Percentiles rank a stretch among this genome's conserved stretches.
Conservation (phyloP, 2,888 invertebrate species). For the Napeogenes sylphis region DNA sequence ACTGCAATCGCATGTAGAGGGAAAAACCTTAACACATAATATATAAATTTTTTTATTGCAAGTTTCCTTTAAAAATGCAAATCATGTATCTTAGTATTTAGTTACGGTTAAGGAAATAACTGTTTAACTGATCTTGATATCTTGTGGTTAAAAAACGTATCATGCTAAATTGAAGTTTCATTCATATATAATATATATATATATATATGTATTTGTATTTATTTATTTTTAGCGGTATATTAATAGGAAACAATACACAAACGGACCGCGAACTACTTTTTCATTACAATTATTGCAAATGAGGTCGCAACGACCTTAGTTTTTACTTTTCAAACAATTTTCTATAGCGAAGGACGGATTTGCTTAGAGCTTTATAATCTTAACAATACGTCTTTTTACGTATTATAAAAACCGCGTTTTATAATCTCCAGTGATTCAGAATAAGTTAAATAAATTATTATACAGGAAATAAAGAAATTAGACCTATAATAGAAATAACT, state of each 20-base stretch:
- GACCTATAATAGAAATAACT: too few relatives aligned
- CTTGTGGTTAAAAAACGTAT: too few relatives aligned
- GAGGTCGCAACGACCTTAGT: conserved; percentile 51
- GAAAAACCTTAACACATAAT: too few relatives aligned
- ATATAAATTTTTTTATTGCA: not conserved
- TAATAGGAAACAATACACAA: conserved; percentile 31
- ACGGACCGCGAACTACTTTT: conserved; percentile 44
- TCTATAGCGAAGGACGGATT: conserved; percentile 46
- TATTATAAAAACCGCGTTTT: not conserved
- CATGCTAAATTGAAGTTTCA: too few relatives aligned
- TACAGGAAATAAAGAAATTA: not conserved
- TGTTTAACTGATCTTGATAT: too few relatives aligned
- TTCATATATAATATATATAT: too few relatives aligned
- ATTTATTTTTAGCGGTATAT: not conserved
- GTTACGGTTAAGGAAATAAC: too few relatives aligned
- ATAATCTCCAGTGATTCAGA: too few relatives aligned
- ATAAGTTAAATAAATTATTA: not conserved
- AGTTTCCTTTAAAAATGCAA: not conserved
- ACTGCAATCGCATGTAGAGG: too few relatives aligned
- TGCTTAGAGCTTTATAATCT: conserved; percentile 24
- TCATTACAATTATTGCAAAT: conserved; percentile 43
- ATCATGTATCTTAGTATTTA: not conserved
- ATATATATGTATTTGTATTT: too few relatives aligned
- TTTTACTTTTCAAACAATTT: conserved; percentile 45
- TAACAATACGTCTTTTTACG: conserved; percentile 18